These are phyloP conservation scores for Oscheius myriophilus DNA, from an alignment of 2,888 invertebrate species.

Conservation along the genomic window DNA sequence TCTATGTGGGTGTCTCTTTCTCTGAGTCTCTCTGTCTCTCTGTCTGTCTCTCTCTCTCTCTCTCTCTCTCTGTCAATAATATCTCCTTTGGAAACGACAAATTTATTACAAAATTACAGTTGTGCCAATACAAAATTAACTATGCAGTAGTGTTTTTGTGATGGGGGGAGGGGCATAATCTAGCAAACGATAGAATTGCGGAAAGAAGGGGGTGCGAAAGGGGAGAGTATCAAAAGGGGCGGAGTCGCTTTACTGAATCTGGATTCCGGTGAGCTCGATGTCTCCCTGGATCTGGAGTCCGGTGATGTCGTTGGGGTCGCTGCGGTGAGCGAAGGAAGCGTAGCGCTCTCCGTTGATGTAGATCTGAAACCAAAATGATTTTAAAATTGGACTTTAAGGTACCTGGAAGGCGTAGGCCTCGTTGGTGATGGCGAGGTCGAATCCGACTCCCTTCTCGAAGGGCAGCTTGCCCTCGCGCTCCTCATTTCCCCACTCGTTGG, in stretches of 20 bases:
- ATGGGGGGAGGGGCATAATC: no score
- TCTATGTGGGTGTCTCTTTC: no score
- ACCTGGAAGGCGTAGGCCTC: constrained; percentile 69
- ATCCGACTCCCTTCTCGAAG: constrained; percentile 70
- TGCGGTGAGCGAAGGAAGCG: constrained; percentile 70
- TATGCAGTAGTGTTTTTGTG: no score
- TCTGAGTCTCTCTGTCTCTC: no score
- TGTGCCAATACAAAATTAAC: no score
- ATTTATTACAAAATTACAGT: no score
- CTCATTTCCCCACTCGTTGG: constrained; percentile 69
- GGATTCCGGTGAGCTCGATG: constrained; percentile 68
- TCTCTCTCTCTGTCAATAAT: background rate
- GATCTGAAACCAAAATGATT: constrained; percentile 63
- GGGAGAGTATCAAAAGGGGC: constrained; percentile 13
- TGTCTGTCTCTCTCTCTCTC: no score
- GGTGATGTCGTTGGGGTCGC: constrained; percentile 69
- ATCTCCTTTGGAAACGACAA: background rate
- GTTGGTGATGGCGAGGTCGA: constrained; percentile 68
- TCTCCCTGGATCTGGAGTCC: constrained; percentile 70
- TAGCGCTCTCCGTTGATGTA: constrained; percentile 71
- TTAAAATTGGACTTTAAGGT: constrained; percentile 1
- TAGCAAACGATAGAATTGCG: no score
- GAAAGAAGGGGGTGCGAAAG: constrained; percentile 5
- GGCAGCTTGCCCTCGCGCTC: constrained; percentile 69
- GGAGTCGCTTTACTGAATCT: constrained; percentile 57